Evolutionary conservation across 1,140 invertebrate species (phyloP).

Genomic region (Drosophila saltans): DNA sequence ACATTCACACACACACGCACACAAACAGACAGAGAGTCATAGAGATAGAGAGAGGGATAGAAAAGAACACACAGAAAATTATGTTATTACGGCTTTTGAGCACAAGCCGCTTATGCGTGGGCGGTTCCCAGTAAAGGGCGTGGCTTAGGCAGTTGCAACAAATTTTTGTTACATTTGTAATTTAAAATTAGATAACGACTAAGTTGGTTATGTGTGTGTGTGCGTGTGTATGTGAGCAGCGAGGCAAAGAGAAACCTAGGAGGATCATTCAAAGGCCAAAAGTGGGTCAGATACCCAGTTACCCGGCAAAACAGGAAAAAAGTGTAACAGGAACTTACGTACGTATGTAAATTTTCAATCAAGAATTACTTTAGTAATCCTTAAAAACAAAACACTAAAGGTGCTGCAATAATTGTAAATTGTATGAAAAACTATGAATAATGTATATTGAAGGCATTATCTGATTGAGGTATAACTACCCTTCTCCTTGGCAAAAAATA

Average conservation of each 20-base stretch:
- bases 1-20: neutral
- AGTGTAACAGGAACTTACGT: too few relatives aligned
- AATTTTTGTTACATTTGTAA: constrained; percentile 1
- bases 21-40: constrained; percentile 6
- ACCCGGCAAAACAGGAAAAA: too few relatives aligned
- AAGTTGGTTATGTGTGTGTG: neutral
- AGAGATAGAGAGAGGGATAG: neutral
- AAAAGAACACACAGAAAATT: constrained; percentile 49
- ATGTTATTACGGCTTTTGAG: constrained; percentile 77
- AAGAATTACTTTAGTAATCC: neutral
- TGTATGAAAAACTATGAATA: too few relatives aligned
- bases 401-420: too few relatives aligned
- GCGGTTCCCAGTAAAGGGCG: constrained; percentile 24
- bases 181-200: constrained; percentile 22
- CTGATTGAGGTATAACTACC: too few relatives aligned
- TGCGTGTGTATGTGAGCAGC: neutral
- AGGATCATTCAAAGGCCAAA: neutral
- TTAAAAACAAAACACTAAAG: too few relatives aligned
- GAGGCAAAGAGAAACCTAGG: neutral
- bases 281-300: neutral
- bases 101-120: constrained; percentile 54
- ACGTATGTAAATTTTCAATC: neutral
- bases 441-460: too few relatives aligned
- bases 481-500: too few relatives aligned
- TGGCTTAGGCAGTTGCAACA: constrained; percentile 15